Conservation (phyloP, 2,888 invertebrate species). For the Anticlea derivata region DNA sequence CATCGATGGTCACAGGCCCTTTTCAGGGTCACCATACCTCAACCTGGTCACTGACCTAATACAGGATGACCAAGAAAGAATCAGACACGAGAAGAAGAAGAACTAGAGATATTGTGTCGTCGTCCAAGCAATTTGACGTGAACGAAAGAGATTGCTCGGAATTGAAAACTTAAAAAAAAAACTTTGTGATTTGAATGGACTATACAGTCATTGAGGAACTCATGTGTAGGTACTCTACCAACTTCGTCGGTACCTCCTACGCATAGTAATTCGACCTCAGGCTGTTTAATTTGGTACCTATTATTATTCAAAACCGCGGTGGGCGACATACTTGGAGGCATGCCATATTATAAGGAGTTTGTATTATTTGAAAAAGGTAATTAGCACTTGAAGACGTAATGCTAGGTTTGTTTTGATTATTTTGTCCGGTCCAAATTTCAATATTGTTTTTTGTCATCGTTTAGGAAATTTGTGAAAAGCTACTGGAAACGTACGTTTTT, state of each 20-base stretch:
- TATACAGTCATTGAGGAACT: constrained; percentile 4
- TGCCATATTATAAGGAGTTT: constrained; percentile 16
- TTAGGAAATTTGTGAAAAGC: too few relatives aligned
- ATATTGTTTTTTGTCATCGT: too few relatives aligned
- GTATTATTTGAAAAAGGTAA: constrained; percentile 22
- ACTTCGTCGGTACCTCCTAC: constrained; percentile 31
- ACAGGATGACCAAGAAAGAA: too few relatives aligned
- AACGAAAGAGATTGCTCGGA: too few relatives aligned
- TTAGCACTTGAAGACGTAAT: constrained; percentile 20
- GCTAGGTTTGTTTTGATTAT: neutral
- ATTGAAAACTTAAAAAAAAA: neutral
- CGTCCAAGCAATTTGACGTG: too few relatives aligned
- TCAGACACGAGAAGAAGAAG: too few relatives aligned
- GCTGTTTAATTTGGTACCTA: constrained; percentile 36
- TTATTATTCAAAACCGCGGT: constrained; percentile 33
- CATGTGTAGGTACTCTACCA: neutral
- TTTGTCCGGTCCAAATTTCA: too few relatives aligned
- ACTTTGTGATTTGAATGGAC: constrained; percentile 13
- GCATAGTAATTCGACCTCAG: constrained; percentile 32
- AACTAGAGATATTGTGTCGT: too few relatives aligned
- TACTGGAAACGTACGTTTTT: too few relatives aligned
- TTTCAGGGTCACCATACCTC: too few relatives aligned
- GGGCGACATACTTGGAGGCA: constrained; percentile 37
- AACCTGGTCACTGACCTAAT: too few relatives aligned
- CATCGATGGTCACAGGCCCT: too few relatives aligned